These are phyloP conservation scores for Parnassius apollo DNA, from an alignment of 2,888 invertebrate genomes.

Conservation along the genomic window DNA sequence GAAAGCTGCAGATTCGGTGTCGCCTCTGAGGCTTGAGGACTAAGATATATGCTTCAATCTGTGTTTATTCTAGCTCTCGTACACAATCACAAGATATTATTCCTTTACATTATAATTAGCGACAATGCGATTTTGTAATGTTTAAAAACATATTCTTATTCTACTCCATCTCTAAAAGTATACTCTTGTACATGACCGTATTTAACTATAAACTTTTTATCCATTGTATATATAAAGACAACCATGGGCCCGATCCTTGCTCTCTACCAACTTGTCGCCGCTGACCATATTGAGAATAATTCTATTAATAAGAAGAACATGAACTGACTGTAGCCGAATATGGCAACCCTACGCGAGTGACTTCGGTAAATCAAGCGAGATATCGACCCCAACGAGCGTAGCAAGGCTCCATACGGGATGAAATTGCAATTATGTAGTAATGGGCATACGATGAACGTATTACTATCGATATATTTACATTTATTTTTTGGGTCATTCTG, in stretches of 20 bases:
- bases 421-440: constrained; percentile 36
- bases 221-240: too few relatives aligned
- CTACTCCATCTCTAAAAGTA: too few relatives aligned
- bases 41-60: too few relatives aligned
- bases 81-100: too few relatives aligned
- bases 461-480: constrained; percentile 29
- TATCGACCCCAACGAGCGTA: constrained; percentile 44
- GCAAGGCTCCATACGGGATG: constrained; percentile 33
- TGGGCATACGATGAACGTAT: constrained; percentile 18
- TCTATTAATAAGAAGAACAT: constrained; percentile 23
- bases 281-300: constrained; percentile 14
- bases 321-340: constrained; percentile 8
- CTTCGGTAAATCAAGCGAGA: constrained; percentile 51
- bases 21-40: too few relatives aligned
- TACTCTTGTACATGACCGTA: too few relatives aligned
- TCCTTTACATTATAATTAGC: too few relatives aligned
- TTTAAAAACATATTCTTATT: too few relatives aligned
- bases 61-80: too few relatives aligned
- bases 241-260: background rate
- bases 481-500: constrained; percentile 6
- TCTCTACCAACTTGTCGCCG: constrained; percentile 2
- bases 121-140: too few relatives aligned
- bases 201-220: too few relatives aligned
- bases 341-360: constrained; percentile 42
- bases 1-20: too few relatives aligned